Base-by-base conservation (phyloP, 2,888 invertebrate species). In the Monochamus alternatus region DNA sequence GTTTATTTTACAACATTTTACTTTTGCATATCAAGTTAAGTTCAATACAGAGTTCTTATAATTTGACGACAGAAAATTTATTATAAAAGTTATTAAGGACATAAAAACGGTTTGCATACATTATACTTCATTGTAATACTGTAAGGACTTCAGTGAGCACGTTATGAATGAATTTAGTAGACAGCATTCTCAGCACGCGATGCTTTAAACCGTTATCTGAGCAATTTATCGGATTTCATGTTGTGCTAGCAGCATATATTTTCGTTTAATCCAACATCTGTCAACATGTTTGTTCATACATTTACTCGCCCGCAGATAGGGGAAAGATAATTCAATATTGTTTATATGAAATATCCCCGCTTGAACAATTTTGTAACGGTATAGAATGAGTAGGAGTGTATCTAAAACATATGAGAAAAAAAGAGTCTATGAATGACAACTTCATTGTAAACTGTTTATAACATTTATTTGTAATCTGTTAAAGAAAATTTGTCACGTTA, bases 161-260 rank as follows among this genome's bases (percentile, higher is more conserved):
- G 38, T 14, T 63, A 52, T 52, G 66, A 66, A 32, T 67, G 38
- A 55, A 67, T 32, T 31, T 55, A 55, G 51, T 66, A 66, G 30
- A 30, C 31, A n/a, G 31, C 12, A 32, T 47, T 51, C 31, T 66
- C 30, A 12, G 31, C 66, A 67, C 55, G 66, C 66, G 66, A 67
- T n/a, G 32, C 7, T 52, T 62, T 63, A 63, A 55, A 52, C 10
- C 14, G 38, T 67, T 55, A 67, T 67, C 66, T 67, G 32, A 31
- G 30, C 32, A 67, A 55, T 67, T 67, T 67, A 67, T 67, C 66
- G 66, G 52, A 67, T 32, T 67, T 67, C 66, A 47, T 52, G 66
- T 52, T 52, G 51, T 31, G 66, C 47, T 31, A 55, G 32, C 66
- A 14, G 31, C 66, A 67, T 67, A 52, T 55, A 55, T 67, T 52